Base-by-base conservation (phyloP, 2,888 invertebrate genomes). In the Scaptomyza tumidula region DNA sequence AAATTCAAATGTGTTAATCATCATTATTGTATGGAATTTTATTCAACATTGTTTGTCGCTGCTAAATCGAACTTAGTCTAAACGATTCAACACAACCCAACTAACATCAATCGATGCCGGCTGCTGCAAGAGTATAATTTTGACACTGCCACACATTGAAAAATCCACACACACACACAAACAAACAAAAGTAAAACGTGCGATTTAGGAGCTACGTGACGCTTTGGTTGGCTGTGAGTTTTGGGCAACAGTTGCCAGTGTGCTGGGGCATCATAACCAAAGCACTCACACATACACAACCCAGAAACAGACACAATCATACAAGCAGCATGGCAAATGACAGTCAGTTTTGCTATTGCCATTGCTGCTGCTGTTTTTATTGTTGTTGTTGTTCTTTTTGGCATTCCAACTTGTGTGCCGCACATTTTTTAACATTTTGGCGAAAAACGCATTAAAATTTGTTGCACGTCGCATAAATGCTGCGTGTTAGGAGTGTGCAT, bases 391-490 rank as follows among this genome's bases (percentile, higher is more conserved):
- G 60, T 58, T 53, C 58, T 39, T 58, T 54, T 39, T 67, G 61
- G 83, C 71, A 86, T 86, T 78, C 87, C 89, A 79, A 88, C 77
- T 84, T 86, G 88, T 86, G 88, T 86, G 86, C 83, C 74, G 73
- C 87, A 82, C 82, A 87, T 87, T 87, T 85, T 85, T 85, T 86
- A 86, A 75, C 85, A 79, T 76, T 87, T 88, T 81, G 78, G 79
- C 72, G 80, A 82, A 67, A 77, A 88, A 88, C 87, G 87, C 86
- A 88, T 86, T 88, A 85, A 85, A 86, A 86, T 86, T 86, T 86
- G 89, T 87, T 88, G 89, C 86, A 86, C 86, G 86, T 86, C 87
- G 82, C 86, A 88, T 85, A 87, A 88, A 84, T 80, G 84, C 72
- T 82, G 66, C 68, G 59, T 65, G 66, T 70, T 54, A 64, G 49